Evolutionary conservation across 2,797 vertebrate species (phyloP).

Genomic region (Lophotriccus pileatus): DNA sequence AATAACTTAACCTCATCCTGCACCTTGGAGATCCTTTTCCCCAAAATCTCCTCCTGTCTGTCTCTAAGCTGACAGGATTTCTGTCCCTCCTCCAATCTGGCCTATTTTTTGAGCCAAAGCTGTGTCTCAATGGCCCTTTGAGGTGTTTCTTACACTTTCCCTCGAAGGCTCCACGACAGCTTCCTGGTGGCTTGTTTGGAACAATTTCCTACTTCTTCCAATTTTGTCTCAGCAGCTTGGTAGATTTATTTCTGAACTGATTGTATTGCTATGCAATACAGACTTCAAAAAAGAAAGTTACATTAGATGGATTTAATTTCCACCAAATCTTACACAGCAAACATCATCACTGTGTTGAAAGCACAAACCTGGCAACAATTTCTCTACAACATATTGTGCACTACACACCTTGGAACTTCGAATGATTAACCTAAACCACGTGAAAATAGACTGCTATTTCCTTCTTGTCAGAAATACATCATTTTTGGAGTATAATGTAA

Average conservation of each 20-base stretch:
- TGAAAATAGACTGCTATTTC: neutral
- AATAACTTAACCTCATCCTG: neutral
- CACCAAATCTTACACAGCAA: neutral
- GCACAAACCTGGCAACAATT: neutral
- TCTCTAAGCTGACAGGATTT: neutral
- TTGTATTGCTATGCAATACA: neutral
- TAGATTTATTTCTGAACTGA: neutral
- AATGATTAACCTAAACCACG: neutral
- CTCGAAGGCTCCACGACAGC: neutral
- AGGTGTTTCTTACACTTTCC: no score
- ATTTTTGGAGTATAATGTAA: neutral
- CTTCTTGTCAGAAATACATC: neutral
- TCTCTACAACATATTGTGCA: neutral
- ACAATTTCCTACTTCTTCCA: neutral
- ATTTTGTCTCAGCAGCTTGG: neutral
- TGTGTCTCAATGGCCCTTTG: neutral
- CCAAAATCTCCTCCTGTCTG: rapidly evolving
- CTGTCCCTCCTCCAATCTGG: neutral
- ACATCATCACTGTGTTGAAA: neutral
- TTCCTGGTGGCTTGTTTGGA: neutral
- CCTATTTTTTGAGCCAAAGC: neutral
- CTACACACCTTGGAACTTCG: neutral
- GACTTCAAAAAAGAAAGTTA: neutral
- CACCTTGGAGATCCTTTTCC: neutral
- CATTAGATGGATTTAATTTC: neutral